A percentile compares a stretch with the other conserved stretches of the same genome.
Evolutionary conservation across 2,797 vertebrate genomes (phyloP).

Genomic region (Borostomias antarcticus): DNA sequence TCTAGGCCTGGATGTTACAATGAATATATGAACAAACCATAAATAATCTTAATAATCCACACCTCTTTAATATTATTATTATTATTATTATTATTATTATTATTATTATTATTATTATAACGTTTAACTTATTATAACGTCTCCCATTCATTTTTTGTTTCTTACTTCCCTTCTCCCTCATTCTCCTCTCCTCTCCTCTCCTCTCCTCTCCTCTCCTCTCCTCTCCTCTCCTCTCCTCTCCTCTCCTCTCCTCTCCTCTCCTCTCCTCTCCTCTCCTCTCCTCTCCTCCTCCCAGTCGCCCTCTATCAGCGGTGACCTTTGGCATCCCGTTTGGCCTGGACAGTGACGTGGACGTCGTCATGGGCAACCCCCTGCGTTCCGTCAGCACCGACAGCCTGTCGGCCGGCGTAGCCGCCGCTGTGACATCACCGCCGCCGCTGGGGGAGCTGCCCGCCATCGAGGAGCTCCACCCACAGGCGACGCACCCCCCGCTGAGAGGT

Average conservation of each 20-base stretch:
- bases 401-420: slow-evolving; percentile 64
- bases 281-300: slow-evolving; percentile 68
- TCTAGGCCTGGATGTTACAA: no score
- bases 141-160: no score
- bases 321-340: slow-evolving; percentile 95
- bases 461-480: slow-evolving; percentile 83
- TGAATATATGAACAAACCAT: no score
- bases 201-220: background rate
- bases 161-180: background rate
- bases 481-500: slow-evolving; percentile 61
- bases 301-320: slow-evolving; percentile 89
- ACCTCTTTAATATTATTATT: no score
- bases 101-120: no score
- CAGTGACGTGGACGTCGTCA: slow-evolving; percentile 94
- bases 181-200: background rate
- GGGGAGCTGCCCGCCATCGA: slow-evolving; percentile 87
- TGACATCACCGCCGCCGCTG: slow-evolving; percentile 49
- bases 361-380: slow-evolving; percentile 91
- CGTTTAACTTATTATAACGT: no score
- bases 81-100: no score
- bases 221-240: slow-evolving; percentile 35
- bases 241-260: slow-evolving; percentile 68
- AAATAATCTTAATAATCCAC: no score
- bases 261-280: slow-evolving; percentile 45
- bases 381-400: slow-evolving; percentile 86